Evolutionary conservation across 2,113 vertebrate genomes (phyloP).

Genomic region (Psettodes erumei): DNA sequence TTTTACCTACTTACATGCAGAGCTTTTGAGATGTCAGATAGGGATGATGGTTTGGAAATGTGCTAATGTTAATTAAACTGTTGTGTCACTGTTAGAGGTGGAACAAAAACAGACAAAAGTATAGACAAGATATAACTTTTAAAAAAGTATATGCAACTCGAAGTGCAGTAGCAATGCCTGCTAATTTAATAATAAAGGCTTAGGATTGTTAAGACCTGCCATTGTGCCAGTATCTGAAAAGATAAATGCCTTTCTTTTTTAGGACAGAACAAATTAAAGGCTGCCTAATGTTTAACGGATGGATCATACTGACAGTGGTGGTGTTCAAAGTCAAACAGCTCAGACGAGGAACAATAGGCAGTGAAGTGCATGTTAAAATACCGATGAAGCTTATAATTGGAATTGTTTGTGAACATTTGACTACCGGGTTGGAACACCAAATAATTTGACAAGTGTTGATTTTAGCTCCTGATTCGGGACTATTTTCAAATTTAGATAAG

Average conservation of each 20-base stretch:
- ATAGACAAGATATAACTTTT: background rate
- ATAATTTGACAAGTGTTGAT: background rate
- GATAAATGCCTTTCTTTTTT: background rate
- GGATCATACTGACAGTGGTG: background rate
- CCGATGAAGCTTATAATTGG: background rate
- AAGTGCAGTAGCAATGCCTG: background rate
- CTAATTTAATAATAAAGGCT: background rate
- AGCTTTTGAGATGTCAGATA: background rate
- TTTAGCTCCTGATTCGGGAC: background rate
- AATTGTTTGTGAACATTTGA: no score
- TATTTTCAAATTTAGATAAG: background rate
- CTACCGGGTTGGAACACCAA: background rate
- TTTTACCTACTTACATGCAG: background rate
- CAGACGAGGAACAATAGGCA: no score
- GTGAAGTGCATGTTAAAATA: background rate
- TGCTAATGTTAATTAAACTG: background rate
- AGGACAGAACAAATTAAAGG: slow-evolving; percentile 1
- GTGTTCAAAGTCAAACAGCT: background rate
- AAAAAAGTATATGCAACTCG: background rate
- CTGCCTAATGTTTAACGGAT: background rate
- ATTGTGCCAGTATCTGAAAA: background rate
- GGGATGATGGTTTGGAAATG: background rate
- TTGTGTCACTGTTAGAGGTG: background rate
- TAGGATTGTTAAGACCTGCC: background rate
- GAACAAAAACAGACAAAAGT: background rate